These are phyloP conservation scores for Anarhynchus alexandrinus DNA, from an alignment of 2,113 vertebrate species.

Conservation along the genomic window DNA sequence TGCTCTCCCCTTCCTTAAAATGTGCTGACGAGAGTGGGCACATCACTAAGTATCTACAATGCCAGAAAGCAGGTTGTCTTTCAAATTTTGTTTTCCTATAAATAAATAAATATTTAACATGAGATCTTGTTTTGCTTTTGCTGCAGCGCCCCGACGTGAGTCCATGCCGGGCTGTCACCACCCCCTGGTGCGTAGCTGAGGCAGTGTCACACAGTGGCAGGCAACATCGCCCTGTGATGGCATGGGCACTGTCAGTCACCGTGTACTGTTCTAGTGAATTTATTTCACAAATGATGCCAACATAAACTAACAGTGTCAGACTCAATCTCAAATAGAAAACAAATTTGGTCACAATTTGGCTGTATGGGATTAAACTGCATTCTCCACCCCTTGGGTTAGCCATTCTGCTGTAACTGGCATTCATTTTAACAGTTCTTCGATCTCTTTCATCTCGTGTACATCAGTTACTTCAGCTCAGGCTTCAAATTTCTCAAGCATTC, in stretches of 20 bases:
- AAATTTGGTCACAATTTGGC: background rate
- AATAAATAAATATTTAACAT: background rate
- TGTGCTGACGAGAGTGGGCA: background rate
- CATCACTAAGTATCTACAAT: background rate
- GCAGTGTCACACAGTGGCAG: background rate
- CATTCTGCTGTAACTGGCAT: background rate
- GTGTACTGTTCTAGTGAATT: fast-evolving
- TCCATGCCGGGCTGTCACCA: too few species aligned
- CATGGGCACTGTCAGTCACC: background rate
- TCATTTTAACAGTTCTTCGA: background rate
- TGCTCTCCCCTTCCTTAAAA: background rate
- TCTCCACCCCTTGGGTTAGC: background rate
- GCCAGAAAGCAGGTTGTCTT: background rate
- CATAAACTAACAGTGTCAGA: background rate
- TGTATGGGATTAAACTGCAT: background rate
- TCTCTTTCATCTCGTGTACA: background rate
- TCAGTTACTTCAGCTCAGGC: background rate
- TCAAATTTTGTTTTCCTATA: background rate
- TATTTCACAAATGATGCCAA: background rate
- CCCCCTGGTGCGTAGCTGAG: background rate
- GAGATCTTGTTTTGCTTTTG: background rate
- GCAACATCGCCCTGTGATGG: background rate
- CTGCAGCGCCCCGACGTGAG: background rate
- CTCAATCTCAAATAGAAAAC: background rate
- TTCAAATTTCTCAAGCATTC: background rate